Base-by-base conservation (phyloP, 2,797 vertebrate species). In the Hylomyscus alleni region DNA sequence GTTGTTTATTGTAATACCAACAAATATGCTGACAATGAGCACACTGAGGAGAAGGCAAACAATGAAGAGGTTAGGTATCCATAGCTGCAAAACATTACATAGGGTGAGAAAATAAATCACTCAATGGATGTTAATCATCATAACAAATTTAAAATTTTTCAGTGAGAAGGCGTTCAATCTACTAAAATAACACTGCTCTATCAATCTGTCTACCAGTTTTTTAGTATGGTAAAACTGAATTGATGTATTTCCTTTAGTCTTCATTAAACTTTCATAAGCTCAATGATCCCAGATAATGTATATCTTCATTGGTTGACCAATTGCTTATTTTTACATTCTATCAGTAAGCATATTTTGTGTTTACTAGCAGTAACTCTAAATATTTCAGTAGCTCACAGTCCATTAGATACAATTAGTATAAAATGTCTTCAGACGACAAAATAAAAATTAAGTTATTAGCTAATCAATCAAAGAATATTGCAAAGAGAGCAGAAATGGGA, bases 361-460 rank as follows among this genome's bases (percentile, higher is more conserved):
- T 98, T 98, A 96, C 96, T 96, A 97, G 87, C 94, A 96, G 94
- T 97, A 95, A 96, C 75, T 97, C 86, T 97, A 97, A 98, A 98
- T 97, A 98, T 98, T 98, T 98, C 91, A 97, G 95, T 97, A 98
- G 97, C 95, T 97, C 96, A 98, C 94, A 97, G 97, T 96, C 97
- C 97, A 98, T 98, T 98, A 98, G 97, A 97, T 96, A 96, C 97
- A 97, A 98, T 98, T 98, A 98, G 97, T 93, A 95, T 95, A 95
- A 97, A 97, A 97, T 96, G 95, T 96, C 97, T 97, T 47, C 90
- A 97, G 93, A 98, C 97, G 97, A 97, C 96, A 98, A 97, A 95
- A 96, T 97, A 90, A 98, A 94, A 98, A 98, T 97, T 98, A 98
- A 98, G 94, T 97, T 97, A 98, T 97, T 97, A 97, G 89, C 65